Conservation (phyloP, 2,113 vertebrate genomes). For the Daboia siamensis region DNA sequence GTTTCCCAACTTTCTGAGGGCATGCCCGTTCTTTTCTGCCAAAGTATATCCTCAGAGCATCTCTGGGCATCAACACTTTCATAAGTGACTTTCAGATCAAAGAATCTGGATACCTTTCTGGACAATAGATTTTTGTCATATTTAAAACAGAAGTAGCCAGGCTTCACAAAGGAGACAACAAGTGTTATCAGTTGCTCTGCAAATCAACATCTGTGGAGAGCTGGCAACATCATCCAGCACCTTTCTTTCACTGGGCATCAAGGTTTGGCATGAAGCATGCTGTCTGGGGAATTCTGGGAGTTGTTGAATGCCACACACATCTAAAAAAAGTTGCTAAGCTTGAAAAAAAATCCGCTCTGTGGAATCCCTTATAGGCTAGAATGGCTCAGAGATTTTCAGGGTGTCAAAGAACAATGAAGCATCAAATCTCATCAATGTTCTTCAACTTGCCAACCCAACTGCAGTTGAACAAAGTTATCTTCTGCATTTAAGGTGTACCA, state of each 20-base stretch:
- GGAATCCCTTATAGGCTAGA: neutral
- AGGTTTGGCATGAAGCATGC: too few species aligned
- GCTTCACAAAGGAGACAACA: neutral
- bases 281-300: neutral
- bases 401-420: neutral
- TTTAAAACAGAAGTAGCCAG: neutral
- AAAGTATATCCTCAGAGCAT: neutral
- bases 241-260: neutral
- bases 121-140: neutral
- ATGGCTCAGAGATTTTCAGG: neutral
- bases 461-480: neutral
- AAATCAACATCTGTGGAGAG: neutral
- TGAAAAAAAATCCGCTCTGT: neutral
- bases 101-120: neutral
- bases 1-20: neutral
- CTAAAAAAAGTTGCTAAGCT: neutral
- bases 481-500: neutral
- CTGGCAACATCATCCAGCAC: too few species aligned
- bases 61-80: neutral
- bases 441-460: neutral
- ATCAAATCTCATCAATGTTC: neutral
- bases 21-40: neutral
- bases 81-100: neutral
- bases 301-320: neutral
- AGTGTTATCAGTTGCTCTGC: neutral